Base-by-base conservation (phyloP, 2,113 vertebrate species). In the Pygoscelis antarcticus region DNA sequence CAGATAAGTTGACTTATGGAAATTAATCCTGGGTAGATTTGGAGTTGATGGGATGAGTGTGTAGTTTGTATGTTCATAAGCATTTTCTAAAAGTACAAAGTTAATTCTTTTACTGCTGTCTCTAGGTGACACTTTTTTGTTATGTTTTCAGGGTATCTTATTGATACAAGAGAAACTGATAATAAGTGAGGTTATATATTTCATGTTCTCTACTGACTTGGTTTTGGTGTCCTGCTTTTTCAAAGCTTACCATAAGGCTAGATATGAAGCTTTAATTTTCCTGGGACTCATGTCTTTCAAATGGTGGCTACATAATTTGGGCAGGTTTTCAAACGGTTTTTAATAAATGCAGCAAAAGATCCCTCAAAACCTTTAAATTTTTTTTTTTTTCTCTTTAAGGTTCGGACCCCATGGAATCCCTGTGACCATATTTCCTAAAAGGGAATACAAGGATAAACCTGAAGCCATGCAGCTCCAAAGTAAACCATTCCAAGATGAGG, bases 361-460 rank as follows among this genome's bases (percentile, higher is more conserved):
- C 15, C 42, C 69, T 69, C 27, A 34, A 89, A 89, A 86, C 26
- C 6, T 25, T 88, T 93, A 93, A 23, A 26, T 81, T 77, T 54
- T 95, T 95, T 90, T 90, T 89, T 93, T 58, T 83, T 30, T 96
- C 82, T 97, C 77, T 91, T 96, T 84, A 97, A 99, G 99, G 98
- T 99, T 99, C 87, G 99, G 99, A 96, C 99, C 99, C 34, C 99
- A 99, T 83, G 99, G 99, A 87, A 99, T 99, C 95, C 99, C 99
- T 93, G 99, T 99, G 98, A 99, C 99, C 16, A 98, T 99, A 96
- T 99, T 99, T 97, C 99, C 99, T 75, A 98, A 99, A 95, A 98
- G 99, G 88, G 99, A 99, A 38, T 98, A 99, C 96, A 98, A 98
- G 96, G 98, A 98, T 93, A 98, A 98, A 91, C 98, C 99, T 6